These are phyloP conservation scores for Porphyrio hochstetteri DNA, from an alignment of 2,113 vertebrate species.

Conservation along the genomic window DNA sequence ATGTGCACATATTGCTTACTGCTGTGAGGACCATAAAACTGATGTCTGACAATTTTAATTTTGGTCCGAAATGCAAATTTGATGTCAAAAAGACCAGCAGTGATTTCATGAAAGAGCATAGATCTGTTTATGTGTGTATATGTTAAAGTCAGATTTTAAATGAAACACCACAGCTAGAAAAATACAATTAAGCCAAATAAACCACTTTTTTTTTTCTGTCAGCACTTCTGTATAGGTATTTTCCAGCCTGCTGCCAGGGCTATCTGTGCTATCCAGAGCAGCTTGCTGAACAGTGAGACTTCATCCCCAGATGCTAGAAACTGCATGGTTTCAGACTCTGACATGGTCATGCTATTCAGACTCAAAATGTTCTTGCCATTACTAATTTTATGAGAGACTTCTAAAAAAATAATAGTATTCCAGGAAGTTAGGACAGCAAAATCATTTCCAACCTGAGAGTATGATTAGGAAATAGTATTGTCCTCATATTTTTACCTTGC, in stretches of 20 bases:
- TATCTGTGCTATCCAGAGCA: neutral
- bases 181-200: neutral
- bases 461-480: neutral
- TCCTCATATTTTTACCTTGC: neutral
- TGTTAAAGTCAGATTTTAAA: neutral
- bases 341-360: neutral
- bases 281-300: slow-evolving; percentile 2
- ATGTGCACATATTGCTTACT: neutral
- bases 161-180: neutral
- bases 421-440: neutral
- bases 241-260: neutral
- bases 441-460: neutral
- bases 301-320: slow-evolving; percentile 9
- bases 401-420: neutral
- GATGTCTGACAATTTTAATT: neutral
- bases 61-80: neutral
- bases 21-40: neutral
- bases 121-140: neutral
- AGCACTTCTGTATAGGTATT: neutral
- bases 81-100: neutral
- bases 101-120: neutral
- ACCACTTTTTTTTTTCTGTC: neutral
- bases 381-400: neutral
- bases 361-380: neutral
- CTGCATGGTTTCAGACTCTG: neutral